Evolutionary conservation across 2,797 vertebrate genomes (phyloP), one percentile per base, ranked within the genome.

Genomic region (Anisognathus igniventris): DNA sequence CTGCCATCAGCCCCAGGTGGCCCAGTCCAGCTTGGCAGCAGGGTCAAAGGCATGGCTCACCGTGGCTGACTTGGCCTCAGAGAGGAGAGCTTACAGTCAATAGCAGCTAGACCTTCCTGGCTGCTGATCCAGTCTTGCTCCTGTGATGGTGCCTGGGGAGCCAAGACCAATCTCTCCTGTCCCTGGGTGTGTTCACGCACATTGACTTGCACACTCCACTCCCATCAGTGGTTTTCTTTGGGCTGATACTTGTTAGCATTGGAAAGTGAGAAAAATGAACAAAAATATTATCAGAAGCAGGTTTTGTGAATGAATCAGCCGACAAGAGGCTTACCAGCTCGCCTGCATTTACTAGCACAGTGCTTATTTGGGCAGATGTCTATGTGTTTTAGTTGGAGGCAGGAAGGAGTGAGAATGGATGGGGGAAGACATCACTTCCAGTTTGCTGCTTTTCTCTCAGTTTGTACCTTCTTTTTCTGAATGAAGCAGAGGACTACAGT

Each of bases 271-370:
- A 96, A 92, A 93, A 95, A 88, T 90, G 94, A 94, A 80, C 5
- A 2, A 94, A 97, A 96, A 94, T 96, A 97, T 95, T 96, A 94
- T 96, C 95, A 93, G 95, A 96, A 96, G 95, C 91, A 94, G 96
- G 91, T 96, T 97, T 96, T 97, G 95, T 97, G 96, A 97, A 96
- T 97, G 95, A 97, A 96, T 96, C 95, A 97, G 95, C 94, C 6
- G 85, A 91, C 82, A 51, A 90, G 84, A 96, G 71, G 95, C 77
- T 96, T 96, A 97, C 95, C 93, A 95, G 92, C 92, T 95, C 0
- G 89, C 93, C 88, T 95, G 93, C 85, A 88, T 92, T 97, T 97
- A 96, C 95, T 93, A 92, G 82, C 21, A 7, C 53, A 64, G 74
- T 96, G 96, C 91, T 96, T 96, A 94, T 88, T 96, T 96, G 94